Percentiles rank a stretch among this genome's conserved stretches.
Conservation (phyloP, 2,888 invertebrate genomes). For the Dolomedes plantarius region DNA sequence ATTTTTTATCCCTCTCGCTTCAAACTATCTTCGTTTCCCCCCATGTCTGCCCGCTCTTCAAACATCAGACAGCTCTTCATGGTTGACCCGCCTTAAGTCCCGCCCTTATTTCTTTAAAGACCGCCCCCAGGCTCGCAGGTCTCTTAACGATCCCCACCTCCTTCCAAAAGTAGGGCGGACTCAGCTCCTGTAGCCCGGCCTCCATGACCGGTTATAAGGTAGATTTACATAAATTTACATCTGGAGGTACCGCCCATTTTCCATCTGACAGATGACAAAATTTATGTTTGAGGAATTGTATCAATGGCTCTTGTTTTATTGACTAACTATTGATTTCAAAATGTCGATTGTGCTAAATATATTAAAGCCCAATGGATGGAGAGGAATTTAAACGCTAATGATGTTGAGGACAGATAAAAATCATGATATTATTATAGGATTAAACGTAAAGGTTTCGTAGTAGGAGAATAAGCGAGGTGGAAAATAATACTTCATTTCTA, state of each 20-base stretch:
- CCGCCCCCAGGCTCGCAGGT: constrained; percentile 30
- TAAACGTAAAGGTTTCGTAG: too few relatives aligned
- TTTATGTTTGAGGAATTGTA: constrained; percentile 12
- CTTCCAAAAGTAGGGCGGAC: constrained; percentile 25
- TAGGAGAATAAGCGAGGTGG: too few relatives aligned
- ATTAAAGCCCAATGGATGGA: too few relatives aligned
- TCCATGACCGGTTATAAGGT: constrained; percentile 20
- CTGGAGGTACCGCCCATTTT: constrained; percentile 38
- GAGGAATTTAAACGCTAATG: too few relatives aligned
- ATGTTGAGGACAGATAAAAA: too few relatives aligned
- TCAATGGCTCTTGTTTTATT: neutral
- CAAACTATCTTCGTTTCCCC: constrained; percentile 61
- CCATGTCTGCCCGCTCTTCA: constrained; percentile 33
- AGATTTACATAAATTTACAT: constrained; percentile 72
- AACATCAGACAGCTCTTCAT: constrained; percentile 26
- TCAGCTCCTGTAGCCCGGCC: constrained; percentile 7
- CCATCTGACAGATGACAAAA: constrained; percentile 59
- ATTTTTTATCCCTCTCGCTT: constrained; percentile 47
- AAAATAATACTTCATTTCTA: too few relatives aligned
- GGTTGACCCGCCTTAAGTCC: constrained; percentile 24
- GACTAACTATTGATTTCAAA: neutral
- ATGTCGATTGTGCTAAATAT: neutral
- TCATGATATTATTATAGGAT: too few relatives aligned
- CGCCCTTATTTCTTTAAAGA: constrained; percentile 14
- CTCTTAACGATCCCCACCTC: constrained; percentile 2